Evolutionary conservation across 2,888 invertebrate species (phyloP).

Genomic region (Hanleya hanleyi): DNA sequence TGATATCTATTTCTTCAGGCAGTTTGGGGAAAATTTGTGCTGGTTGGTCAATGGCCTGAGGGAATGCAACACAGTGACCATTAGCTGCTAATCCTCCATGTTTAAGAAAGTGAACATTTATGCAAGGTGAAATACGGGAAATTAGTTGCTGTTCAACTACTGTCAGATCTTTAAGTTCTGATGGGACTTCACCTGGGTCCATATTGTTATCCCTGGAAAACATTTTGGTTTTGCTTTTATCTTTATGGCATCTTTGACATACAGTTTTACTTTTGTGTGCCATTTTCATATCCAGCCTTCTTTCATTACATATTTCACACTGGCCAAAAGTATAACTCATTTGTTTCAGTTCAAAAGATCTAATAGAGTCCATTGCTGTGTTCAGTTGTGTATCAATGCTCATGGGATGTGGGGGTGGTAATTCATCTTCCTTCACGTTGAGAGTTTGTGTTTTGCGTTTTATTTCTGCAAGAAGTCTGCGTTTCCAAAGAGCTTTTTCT

Average conservation of each 20-base stretch:
- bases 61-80: slow-evolving; percentile 26
- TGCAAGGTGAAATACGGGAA: slow-evolving; percentile 16
- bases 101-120: slow-evolving; percentile 22
- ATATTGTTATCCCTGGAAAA: slow-evolving; percentile 39
- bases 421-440: too few relatives aligned
- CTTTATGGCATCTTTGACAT: slow-evolving; percentile 18
- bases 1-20: slow-evolving; percentile 21
- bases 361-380: slow-evolving; percentile 13
- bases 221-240: slow-evolving; percentile 29
- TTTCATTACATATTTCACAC: slow-evolving; percentile 24
- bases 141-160: slow-evolving; percentile 22
- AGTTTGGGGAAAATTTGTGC: slow-evolving; percentile 14
- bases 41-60: slow-evolving; percentile 14
- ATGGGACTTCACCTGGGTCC: slow-evolving; percentile 16
- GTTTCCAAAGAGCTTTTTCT: too few relatives aligned
- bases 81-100: slow-evolving; percentile 20
- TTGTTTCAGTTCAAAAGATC: slow-evolving; percentile 31
- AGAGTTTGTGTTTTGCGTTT: not conserved
- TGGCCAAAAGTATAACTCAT: slow-evolving; percentile 28
- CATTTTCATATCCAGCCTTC: slow-evolving; percentile 17
- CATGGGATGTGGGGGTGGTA: not conserved
- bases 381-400: not conserved
- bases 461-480: too few relatives aligned
- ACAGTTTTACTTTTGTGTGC: not conserved
- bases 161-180: slow-evolving; percentile 3